phyloP scores from a whole-genome alignment of 2,797 vertebrate genomes.

The Peromyscus aztecus region DNA sequence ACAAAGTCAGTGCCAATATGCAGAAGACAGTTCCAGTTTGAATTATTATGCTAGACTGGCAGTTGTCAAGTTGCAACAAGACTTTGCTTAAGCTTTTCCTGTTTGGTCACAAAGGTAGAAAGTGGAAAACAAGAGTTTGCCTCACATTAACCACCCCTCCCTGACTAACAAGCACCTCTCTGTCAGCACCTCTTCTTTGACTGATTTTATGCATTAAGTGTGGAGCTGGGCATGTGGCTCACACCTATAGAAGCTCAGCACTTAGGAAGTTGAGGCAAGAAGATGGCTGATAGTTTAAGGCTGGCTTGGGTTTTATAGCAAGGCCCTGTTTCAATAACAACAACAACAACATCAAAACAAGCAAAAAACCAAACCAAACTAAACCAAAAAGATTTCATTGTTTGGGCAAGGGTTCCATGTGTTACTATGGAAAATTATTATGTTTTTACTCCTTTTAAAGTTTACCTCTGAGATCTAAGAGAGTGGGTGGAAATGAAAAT shows the following conservation, averaged over 20 bases:
- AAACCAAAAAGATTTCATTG: background rate
- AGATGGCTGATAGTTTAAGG: background rate
- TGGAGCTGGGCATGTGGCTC: background rate
- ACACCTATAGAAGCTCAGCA: background rate
- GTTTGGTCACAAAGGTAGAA: background rate
- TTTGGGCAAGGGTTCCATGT: background rate
- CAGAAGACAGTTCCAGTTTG: background rate
- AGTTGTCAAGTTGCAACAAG: background rate
- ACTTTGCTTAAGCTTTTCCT: background rate
- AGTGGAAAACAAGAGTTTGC: background rate
- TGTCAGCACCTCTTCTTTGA: background rate
- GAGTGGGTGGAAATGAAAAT: background rate
- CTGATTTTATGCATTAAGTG: background rate
- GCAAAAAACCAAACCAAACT: background rate
- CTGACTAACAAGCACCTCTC: too few relatives aligned
- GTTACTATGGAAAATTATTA: slow-evolving; percentile 3
- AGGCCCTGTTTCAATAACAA: background rate
- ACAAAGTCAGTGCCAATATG: background rate
- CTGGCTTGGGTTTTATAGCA: background rate
- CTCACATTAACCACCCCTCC: background rate
- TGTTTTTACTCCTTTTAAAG: background rate
- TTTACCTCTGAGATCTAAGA: slow-evolving; percentile 19
- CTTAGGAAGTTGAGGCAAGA: background rate
- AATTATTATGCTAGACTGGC: background rate
- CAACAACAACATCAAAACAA: background rate